Percentiles rank a stretch among this genome's conserved stretches.
Conservation (phyloP, 2,113 vertebrate species). For the Pavo muticus region DNA sequence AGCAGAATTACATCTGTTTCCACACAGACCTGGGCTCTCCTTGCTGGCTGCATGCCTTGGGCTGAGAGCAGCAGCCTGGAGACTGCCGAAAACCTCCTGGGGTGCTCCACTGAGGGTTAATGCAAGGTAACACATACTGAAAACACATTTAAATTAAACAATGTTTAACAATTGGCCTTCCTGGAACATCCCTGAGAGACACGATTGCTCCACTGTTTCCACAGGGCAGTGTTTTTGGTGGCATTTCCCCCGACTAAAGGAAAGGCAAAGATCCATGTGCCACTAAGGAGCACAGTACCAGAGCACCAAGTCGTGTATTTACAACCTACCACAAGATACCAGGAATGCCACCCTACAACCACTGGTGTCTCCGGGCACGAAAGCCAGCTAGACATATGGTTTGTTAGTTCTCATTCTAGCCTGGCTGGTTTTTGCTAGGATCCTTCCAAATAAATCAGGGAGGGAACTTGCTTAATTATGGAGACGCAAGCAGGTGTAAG, state of each 20-base stretch:
- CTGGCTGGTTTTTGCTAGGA: neutral
- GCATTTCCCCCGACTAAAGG: neutral
- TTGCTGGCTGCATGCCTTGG: neutral
- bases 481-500: neutral
- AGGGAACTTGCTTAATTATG: neutral
- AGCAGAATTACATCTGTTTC: neutral
- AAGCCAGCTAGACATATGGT: neutral
- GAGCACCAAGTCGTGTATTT: neutral
- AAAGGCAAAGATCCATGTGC: neutral
- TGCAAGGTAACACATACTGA: neutral
- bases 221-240: neutral
- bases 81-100: neutral
- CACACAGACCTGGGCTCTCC: rapidly evolving
- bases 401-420: neutral
- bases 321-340: neutral
- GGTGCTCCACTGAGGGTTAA: neutral
- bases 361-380: rapidly evolving
- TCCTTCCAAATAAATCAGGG: neutral
- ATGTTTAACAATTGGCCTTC: neutral
- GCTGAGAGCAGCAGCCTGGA: neutral
- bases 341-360: neutral
- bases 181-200: rapidly evolving
- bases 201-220: neutral
- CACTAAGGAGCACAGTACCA: neutral
- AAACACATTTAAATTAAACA: neutral